Evolutionary conservation across 2,797 vertebrate species (phyloP), one percentile per base, ranked within the genome.

Genomic region (Cirrhinus mrigala): DNA sequence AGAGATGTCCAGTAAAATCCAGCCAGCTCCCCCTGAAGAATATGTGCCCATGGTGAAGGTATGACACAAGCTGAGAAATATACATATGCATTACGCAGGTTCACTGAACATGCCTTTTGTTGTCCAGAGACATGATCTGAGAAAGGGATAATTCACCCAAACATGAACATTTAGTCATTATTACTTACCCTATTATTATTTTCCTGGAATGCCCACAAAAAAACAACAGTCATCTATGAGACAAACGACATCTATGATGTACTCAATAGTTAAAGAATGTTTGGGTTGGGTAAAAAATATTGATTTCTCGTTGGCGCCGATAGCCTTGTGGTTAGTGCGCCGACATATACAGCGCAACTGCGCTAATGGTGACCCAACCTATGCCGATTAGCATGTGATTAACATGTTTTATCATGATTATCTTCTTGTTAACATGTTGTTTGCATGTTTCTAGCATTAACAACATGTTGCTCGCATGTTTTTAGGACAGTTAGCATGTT

Each of bases 11-110:
- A 99, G 98, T 88, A 99, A 97, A 90, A 99, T 99, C 87, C 98
- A 99, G 89, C 98, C 98, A 0, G 98, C 98, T 1, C 96, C 98
- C 0, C 98, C 98, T 0, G 98, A 99, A 92, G 98, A 99, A 86
- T 99, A 99, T 0, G 97, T 99, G 22, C 98, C 98, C 33, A 99
- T 99, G 98, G 98, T 99, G 70, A 99, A 99, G 98, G 98, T 99
- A 94, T 27, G 73, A 68, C 24, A 40, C 37, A 52, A 20, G 27
- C 29, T 71, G 16, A 50, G 60, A 79, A 79, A 62, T 24, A 27
- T 44, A 33, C 33, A 18, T 60, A 44, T 77, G 6, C 37, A 15
- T 69, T 33, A 5, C 27, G 20, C 58, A 20, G 8, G 6, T 12
- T 46, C 9, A n/a, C 70, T 50, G 4, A 82, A 46, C 27, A 44